Evolutionary conservation across 2,113 vertebrate genomes (phyloP).

Genomic region (Antennarius striatus): DNA sequence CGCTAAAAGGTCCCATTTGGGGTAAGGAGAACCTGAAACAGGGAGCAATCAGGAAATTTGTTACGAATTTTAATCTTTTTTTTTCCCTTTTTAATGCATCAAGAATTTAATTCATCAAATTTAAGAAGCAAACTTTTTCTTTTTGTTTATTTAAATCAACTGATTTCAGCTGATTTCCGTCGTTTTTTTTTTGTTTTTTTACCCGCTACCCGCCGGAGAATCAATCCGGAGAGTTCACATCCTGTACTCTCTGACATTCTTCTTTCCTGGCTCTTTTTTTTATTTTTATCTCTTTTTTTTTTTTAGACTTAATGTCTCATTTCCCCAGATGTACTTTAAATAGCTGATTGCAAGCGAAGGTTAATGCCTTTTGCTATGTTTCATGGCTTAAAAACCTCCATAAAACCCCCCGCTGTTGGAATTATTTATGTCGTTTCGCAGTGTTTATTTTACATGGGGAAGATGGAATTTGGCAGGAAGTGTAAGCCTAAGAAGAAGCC

Average conservation of each 20-base stretch:
- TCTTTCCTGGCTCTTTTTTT: constrained; percentile 1
- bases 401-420: constrained; percentile 11
- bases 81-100: too few relatives aligned
- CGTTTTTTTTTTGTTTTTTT: background rate
- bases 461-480: constrained; percentile 57
- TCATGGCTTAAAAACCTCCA: constrained; percentile 28
- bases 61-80: too few relatives aligned
- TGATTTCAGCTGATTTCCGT: too few relatives aligned
- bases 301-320: constrained; percentile 18
- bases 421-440: constrained; percentile 49
- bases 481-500: constrained; percentile 16
- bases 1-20: too few relatives aligned
- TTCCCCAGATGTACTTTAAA: constrained; percentile 35
- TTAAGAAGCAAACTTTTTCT: too few relatives aligned
- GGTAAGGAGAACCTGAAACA: too few relatives aligned
- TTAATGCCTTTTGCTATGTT: constrained; percentile 41
- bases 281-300: constrained; percentile 7
- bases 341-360: constrained; percentile 41
- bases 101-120: too few relatives aligned
- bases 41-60: too few relatives aligned
- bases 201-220: too few relatives aligned
- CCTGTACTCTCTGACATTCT: too few relatives aligned
- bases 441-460: constrained; percentile 51
- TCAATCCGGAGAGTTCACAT: too few relatives aligned
- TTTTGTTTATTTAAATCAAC: too few relatives aligned